Conservation (phyloP, 35 echinoderm and acorn worm genomes). For the Acanthaster planci region DNA sequence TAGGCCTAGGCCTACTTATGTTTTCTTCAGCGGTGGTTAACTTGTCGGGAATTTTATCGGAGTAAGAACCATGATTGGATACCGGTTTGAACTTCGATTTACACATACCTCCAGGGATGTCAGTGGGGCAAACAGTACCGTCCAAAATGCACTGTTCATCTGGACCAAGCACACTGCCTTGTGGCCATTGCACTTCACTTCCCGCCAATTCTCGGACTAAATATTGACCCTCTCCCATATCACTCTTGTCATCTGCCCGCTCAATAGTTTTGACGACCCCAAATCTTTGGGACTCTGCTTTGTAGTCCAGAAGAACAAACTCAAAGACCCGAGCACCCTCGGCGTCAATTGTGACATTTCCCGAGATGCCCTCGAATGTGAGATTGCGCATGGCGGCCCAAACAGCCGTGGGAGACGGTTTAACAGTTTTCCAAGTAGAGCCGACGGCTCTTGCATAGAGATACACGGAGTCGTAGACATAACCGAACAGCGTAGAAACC, state of each 20-base stretch:
- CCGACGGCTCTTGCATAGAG: constrained; percentile 18
- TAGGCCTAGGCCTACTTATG: no score
- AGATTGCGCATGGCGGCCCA: neutral
- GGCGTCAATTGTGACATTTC: neutral
- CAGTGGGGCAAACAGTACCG: neutral
- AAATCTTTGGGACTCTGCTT: neutral
- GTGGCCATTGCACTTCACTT: neutral
- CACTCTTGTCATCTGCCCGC: neutral
- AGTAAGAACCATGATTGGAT: no score
- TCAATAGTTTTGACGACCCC: neutral
- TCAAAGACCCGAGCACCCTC: constrained; percentile 2
- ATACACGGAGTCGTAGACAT: constrained; percentile 15
- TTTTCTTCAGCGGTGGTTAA: no score
- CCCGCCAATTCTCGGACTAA: neutral
- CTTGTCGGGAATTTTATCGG: no score
- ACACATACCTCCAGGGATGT: no score
- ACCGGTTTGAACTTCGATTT: no score
- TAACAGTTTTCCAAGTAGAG: neutral
- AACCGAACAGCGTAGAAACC: constrained; percentile 9
- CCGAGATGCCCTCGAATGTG: neutral
- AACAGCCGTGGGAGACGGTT: constrained; percentile 17
- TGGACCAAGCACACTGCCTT: neutral
- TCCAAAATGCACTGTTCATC: neutral
- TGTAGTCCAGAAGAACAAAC: constrained; percentile 6
- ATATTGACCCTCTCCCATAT: neutral